A percentile compares a stretch with the other conserved stretches of the same genome.
These are phyloP conservation scores for Syngnathus floridae DNA, from an alignment of 2,113 vertebrate species.

Conservation along the genomic window DNA sequence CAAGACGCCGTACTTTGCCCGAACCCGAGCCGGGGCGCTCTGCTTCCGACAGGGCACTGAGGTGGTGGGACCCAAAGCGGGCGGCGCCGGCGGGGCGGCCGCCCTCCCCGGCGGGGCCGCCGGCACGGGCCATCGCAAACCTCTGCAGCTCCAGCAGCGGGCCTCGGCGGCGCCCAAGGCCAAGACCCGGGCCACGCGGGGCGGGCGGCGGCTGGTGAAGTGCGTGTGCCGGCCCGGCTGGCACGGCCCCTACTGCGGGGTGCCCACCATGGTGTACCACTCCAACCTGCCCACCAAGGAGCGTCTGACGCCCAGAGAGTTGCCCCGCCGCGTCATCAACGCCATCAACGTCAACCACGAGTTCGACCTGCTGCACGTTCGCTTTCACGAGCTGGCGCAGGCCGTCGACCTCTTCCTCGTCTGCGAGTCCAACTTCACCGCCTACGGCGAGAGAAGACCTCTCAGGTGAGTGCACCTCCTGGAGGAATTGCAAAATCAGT, in stretches of 20 bases:
- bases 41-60: conserved; percentile 92
- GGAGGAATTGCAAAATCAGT: no score
- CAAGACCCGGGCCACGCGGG: conserved; percentile 54
- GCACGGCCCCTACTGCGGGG: conserved; percentile 95
- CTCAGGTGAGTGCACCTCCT: conserved; percentile 62
- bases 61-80: conserved; percentile 62
- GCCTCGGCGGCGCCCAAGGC: conserved; percentile 33
- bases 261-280: conserved; percentile 95
- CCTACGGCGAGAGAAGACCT: conserved; percentile 86
- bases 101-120: background rate
- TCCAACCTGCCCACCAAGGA: conserved; percentile 97
- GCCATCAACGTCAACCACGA: conserved; percentile 98
- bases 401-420: conserved; percentile 91
- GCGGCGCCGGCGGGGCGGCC: conserved; percentile 47
- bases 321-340: conserved; percentile 86
- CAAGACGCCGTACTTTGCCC: conserved; percentile 80
- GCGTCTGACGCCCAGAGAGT: conserved; percentile 80
- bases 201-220: conserved; percentile 85
- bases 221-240: conserved; percentile 90
- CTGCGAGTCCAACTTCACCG: conserved; percentile 97
- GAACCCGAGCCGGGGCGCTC: conserved; percentile 85
- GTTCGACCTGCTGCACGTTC: conserved; percentile 90
- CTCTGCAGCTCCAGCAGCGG: conserved; percentile 46
- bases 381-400: conserved; percentile 85
- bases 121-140: conserved; percentile 45